Evolutionary conservation across 2,113 vertebrate genomes (phyloP).

Genomic region (Cyprinus carpio): DNA sequence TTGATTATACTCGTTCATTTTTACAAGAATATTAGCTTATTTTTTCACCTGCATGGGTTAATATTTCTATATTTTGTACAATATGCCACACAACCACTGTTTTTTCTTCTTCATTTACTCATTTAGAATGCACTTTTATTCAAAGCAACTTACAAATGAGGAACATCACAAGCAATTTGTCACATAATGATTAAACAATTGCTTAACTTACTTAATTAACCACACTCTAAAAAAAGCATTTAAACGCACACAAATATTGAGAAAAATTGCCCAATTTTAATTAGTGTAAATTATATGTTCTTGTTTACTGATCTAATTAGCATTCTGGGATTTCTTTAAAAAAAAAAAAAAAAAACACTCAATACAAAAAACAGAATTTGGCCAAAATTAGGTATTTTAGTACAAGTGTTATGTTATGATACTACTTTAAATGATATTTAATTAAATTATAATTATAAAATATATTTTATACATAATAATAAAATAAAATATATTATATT

Average conservation of each 20-base stretch:
- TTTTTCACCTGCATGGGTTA: background rate
- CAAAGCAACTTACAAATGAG: background rate
- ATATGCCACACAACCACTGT: background rate
- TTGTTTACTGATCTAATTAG: background rate
- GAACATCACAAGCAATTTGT: background rate
- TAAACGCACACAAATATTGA: background rate
- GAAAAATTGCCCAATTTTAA: background rate
- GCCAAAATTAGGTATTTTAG: background rate
- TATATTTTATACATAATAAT: too few relatives aligned
- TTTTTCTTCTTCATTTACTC: background rate
- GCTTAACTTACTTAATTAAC: background rate
- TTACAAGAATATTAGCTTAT: background rate
- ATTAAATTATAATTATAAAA: too few relatives aligned
- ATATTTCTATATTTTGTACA: background rate
- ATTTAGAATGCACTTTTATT: background rate
- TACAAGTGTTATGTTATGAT: background rate
- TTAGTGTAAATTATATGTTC: background rate
- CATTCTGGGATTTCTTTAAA: background rate
- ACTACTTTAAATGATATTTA: too few relatives aligned
- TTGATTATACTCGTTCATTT: background rate
- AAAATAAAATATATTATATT: too few relatives aligned
- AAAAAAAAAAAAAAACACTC: background rate
- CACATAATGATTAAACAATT: background rate
- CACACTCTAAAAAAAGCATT: background rate
- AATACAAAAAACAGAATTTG: background rate